A percentile compares a stretch with the other conserved stretches of the same genome.
These are phyloP conservation scores for Barnardius zonarius DNA, from an alignment of 2,113 vertebrate species.

Conservation along the genomic window DNA sequence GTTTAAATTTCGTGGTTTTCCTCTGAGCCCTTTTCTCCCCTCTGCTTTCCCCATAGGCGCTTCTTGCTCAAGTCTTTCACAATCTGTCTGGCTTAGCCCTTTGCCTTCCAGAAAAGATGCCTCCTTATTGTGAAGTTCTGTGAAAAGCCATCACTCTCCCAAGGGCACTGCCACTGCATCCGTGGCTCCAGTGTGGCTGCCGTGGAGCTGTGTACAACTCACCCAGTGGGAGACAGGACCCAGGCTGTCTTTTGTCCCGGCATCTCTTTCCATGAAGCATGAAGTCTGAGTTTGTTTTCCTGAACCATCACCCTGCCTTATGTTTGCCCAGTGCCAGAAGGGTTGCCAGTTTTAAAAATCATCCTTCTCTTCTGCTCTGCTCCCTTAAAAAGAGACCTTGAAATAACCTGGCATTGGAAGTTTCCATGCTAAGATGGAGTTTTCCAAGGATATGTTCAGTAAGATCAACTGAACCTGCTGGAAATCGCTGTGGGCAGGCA, in stretches of 20 bases:
- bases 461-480: neutral
- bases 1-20: conserved; percentile 5
- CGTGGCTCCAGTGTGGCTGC: conserved; percentile 4
- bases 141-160: neutral
- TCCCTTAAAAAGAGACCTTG: neutral
- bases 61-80: conserved; percentile 28
- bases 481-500: neutral
- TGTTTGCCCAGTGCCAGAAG: neutral
- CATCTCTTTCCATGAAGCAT: fast-evolving
- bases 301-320: neutral
- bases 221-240: fast-evolving
- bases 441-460: neutral
- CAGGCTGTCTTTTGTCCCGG: neutral
- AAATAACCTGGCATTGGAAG: neutral
- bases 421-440: neutral
- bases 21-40: neutral
- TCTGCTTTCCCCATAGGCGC: neutral
- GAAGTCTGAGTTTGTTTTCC: neutral
- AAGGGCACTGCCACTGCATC: neutral
- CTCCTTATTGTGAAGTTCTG: neutral
- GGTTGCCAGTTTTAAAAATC: neutral
- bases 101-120: neutral
- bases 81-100: neutral
- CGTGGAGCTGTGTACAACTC: neutral
- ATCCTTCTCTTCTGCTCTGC: neutral